These are phyloP conservation scores for Riparia riparia DNA, from an alignment of 2,113 vertebrate genomes.

Conservation along the genomic window DNA sequence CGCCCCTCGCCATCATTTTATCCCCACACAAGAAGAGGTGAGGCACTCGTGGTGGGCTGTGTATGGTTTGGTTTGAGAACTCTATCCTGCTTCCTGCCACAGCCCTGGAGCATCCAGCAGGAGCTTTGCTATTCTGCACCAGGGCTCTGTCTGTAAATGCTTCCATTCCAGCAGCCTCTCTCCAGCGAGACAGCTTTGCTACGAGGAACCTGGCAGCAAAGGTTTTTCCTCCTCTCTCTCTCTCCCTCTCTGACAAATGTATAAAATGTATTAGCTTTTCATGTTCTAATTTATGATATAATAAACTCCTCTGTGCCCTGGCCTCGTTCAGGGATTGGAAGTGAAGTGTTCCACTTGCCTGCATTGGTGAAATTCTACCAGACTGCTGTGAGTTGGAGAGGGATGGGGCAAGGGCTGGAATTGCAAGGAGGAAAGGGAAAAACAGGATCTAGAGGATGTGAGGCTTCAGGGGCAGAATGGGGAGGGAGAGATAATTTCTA, in stretches of 20 bases:
- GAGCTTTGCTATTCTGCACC: conserved; percentile 39
- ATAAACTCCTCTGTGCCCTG: conserved; percentile 41
- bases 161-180: conserved; percentile 49
- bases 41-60: not conserved
- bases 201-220: conserved; percentile 38
- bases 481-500: not conserved
- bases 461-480: not conserved
- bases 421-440: not conserved
- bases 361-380: not conserved
- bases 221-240: not conserved
- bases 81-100: not conserved
- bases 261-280: conserved; percentile 55
- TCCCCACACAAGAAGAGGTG: not conserved
- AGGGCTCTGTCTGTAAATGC: conserved; percentile 53
- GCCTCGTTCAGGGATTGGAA: not conserved
- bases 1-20: not conserved
- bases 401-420: not conserved
- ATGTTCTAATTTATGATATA: conserved; percentile 59
- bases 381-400: not conserved
- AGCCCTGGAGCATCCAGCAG: not conserved
- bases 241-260: conserved; percentile 47
- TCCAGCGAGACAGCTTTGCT: conserved; percentile 49
- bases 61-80: not conserved
- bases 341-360: not conserved
- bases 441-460: not conserved